Evolutionary conservation across 2,113 vertebrate species (phyloP).

Genomic region (Cavia aperea): DNA sequence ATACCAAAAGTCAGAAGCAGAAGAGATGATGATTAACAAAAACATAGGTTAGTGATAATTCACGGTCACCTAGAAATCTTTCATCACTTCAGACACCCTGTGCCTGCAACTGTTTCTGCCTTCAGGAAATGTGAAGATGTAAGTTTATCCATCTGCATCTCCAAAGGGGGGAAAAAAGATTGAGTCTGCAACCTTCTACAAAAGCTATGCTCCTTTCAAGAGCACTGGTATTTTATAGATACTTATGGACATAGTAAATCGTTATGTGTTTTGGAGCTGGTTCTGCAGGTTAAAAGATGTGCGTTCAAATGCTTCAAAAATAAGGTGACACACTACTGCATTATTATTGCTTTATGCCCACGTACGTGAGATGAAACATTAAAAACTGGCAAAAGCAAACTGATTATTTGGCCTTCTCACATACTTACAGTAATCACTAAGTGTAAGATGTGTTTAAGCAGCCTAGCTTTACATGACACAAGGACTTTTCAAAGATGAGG

Average conservation of each 20-base stretch:
- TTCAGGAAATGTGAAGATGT: neutral
- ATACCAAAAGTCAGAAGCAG: neutral
- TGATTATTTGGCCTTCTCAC: neutral
- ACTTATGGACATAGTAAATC: neutral
- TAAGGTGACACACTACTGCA: neutral
- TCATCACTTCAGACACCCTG: neutral
- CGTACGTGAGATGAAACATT: neutral
- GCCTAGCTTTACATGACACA: neutral
- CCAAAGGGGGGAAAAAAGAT: neutral
- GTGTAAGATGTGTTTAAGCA: neutral
- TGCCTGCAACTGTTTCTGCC: neutral
- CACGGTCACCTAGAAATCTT: neutral
- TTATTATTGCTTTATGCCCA: neutral
- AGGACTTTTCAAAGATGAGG: neutral
- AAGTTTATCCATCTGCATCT: neutral
- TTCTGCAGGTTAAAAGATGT: neutral
- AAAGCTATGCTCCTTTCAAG: neutral
- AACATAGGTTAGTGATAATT: neutral
- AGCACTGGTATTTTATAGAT: neutral
- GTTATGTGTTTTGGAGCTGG: neutral
- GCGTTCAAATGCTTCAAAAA: neutral
- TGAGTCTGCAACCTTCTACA: neutral
- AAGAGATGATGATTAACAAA: neutral
- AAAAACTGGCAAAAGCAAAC: conserved; percentile 11
- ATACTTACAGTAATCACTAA: neutral